A percentile compares a stretch with the other conserved stretches of the same genome.
Evolutionary conservation across 2,888 invertebrate genomes (phyloP).

Genomic region (Trichopria drosophilae): DNA sequence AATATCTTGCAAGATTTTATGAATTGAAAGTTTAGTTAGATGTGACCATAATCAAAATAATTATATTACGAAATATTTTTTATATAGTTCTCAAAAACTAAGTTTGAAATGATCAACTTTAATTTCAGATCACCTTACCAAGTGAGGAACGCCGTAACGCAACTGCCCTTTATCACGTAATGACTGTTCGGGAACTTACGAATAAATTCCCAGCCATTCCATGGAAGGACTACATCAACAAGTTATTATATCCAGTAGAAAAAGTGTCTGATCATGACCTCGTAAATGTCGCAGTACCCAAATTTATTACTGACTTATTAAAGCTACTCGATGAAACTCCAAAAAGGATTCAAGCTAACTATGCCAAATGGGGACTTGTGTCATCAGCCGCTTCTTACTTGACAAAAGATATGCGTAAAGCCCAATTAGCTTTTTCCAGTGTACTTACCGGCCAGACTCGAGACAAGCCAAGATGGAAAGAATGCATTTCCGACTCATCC

Average conservation of each 20-base stretch:
- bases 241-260: conserved; percentile 68
- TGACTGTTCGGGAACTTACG: conserved; percentile 76
- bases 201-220: conserved; percentile 72
- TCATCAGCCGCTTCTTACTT: conserved; percentile 52
- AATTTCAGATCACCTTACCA: conserved; percentile 58
- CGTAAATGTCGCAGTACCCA: conserved; percentile 80
- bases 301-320: conserved; percentile 4
- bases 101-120: no score
- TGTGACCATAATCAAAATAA: no score
- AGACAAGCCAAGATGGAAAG: conserved; percentile 68
- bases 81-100: no score
- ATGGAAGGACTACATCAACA: conserved; percentile 83
- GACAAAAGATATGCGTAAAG: conserved; percentile 47
- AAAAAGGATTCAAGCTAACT: conserved; percentile 60
- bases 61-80: no score
- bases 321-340: conserved; percentile 2
- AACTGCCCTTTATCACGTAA: conserved; percentile 82
- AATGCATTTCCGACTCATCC: conserved; percentile 80
- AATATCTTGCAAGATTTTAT: no score
- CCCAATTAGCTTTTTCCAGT: conserved; percentile 54
- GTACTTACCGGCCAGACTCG: conserved; percentile 60
- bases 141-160: conserved; percentile 86
- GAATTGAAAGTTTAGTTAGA: no score
- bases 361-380: conserved; percentile 61
- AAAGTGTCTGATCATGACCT: conserved; percentile 68